phyloP scores from a whole-genome alignment of 2,113 vertebrate species.

The Phalacrocorax aristotelis region DNA sequence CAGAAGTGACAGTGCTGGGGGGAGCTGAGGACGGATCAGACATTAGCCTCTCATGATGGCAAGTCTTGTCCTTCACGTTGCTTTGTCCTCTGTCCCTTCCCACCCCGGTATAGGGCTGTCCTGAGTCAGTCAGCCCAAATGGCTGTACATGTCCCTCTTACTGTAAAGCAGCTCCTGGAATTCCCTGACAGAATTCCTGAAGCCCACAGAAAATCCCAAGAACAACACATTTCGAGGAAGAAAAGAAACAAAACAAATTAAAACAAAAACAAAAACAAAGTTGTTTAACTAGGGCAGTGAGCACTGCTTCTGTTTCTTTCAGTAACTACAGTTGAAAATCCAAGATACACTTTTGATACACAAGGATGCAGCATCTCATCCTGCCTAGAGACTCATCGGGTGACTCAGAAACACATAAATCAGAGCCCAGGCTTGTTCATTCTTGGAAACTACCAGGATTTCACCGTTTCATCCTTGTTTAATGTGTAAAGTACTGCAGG shows the following conservation, averaged over 20 bases:
- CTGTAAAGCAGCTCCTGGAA: neutral
- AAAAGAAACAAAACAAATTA: neutral
- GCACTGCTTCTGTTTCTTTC: neutral
- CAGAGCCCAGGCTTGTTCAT: neutral
- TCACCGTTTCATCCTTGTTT: neutral
- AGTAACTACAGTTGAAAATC: neutral
- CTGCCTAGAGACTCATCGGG: neutral
- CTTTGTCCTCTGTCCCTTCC: neutral
- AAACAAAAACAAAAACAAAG: neutral
- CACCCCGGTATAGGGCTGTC: too few relatives aligned
- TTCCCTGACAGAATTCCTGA: neutral
- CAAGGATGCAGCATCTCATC: neutral
- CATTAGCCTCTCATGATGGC: rapidly evolving
- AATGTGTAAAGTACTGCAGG: neutral
- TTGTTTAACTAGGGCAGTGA: neutral
- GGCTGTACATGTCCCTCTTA: neutral
- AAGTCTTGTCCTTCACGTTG: neutral
- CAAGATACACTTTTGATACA: neutral
- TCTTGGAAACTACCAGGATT: neutral
- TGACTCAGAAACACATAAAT: neutral
- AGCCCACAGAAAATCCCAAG: neutral
- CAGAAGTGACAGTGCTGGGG: neutral
- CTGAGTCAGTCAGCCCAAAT: neutral
- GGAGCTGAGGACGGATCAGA: neutral
- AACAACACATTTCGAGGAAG: neutral